Base-by-base conservation (phyloP, 2,797 vertebrate species). In the Sitta carolinensis region DNA sequence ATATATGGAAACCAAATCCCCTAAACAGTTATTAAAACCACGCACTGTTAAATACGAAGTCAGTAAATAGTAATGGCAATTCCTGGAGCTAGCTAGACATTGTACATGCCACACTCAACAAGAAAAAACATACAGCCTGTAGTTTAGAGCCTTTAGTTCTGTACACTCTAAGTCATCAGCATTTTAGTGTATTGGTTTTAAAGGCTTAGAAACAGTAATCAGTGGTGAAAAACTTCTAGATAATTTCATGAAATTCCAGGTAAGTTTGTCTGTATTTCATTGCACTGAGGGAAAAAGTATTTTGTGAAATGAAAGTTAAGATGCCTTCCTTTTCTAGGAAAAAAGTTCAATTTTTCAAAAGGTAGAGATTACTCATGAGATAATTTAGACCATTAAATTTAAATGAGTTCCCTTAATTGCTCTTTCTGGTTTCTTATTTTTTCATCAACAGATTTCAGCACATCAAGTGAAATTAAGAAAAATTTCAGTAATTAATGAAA, bases 151-250 rank as follows among this genome's bases (percentile, higher is more conserved):
- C 45, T 61, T 69, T 84, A 74, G 87, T 95, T 96, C 84, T 36
- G 8, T 38, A 45, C 50, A 29, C 16, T 87, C 10, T 84, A 75
- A 87, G 82, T 36, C 20, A 4, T 68, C 67, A 62, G 40, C 29
- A 48, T 66, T 96, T 96, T 67, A 69, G 68, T 87, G 19, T 62
- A 67, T 72, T 84, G 38, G 93, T 84, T 89, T 67, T 89, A 91
- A 66, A 76, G 70, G n/a, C 42, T 88, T 48, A 83, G 50, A 86
- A 93, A 58, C 13, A 63, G 72, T 8, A 93, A 87, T 51, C 70
- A 73, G 62, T 55, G 38, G 38, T 48, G 25, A 90, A 23, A 82
- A 89, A 88, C 17, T 90, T 82, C 69, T 52, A 21, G 36, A 66
- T 70, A 90, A 90, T 38, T 87, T 94, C 3, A 94, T 47, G 13